phyloP scores from a whole-genome alignment of 1,140 invertebrate genomes.

The Papilio aristodemus region DNA sequence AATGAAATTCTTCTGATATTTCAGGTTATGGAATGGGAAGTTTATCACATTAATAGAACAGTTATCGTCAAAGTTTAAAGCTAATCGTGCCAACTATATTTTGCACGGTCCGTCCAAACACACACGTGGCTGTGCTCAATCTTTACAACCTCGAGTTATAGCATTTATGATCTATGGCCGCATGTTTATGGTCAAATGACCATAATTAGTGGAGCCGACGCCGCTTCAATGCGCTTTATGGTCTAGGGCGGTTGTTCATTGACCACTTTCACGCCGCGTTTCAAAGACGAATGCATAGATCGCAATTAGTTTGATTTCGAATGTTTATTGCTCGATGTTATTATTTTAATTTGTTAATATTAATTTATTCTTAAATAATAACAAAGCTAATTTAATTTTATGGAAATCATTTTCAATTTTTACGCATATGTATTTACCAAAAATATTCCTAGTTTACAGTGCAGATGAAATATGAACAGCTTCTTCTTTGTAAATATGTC shows the following conservation, averaged over 20 bases:
- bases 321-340: conserved; percentile 20
- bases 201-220: conserved; percentile 62
- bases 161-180: conserved; percentile 72
- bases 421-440: too few relatives aligned
- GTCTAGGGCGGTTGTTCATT: conserved; percentile 54
- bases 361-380: conserved; percentile 14
- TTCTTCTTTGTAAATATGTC: too few relatives aligned
- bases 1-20: too few relatives aligned
- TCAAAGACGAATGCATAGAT: conserved; percentile 27
- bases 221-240: conserved; percentile 56
- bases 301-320: conserved; percentile 16
- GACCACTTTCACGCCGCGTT: conserved; percentile 62
- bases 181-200: conserved; percentile 67
- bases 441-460: too few relatives aligned
- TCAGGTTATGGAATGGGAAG: neutral
- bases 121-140: conserved; percentile 43
- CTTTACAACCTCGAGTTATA: conserved; percentile 65
- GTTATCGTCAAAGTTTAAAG: neutral
- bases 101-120: conserved; percentile 48
- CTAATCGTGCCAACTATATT: conserved; percentile 42
- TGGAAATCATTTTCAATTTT: too few relatives aligned
- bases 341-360: conserved; percentile 40
- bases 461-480: too few relatives aligned
- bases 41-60: neutral
- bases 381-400: conserved; percentile 18